These are phyloP conservation scores for Austrolebias charrua DNA, from an alignment of 2,797 vertebrate species.

Conservation along the genomic window DNA sequence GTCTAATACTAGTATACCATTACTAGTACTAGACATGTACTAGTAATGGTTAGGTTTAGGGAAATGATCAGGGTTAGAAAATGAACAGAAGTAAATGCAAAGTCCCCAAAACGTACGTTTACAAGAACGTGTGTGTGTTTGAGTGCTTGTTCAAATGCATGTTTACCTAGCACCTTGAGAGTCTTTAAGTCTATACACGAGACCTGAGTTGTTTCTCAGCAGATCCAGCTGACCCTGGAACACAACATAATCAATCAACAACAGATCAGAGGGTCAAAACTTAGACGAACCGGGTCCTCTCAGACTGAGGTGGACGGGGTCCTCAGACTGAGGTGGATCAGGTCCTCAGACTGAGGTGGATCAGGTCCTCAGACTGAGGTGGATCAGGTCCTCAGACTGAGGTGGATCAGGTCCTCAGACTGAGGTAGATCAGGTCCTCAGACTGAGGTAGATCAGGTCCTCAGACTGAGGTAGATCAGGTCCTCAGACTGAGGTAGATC, in stretches of 20 bases:
- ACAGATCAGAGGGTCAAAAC: neutral
- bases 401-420: no score
- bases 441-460: neutral
- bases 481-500: neutral
- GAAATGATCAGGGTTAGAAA: no score
- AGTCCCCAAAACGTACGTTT: no score
- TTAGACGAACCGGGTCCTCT: neutral
- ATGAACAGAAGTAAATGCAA: no score
- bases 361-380: neutral
- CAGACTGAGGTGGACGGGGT: neutral
- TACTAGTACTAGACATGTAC: no score
- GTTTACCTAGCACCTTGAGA: conserved; percentile 84
- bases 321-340: neutral
- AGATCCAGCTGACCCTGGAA: conserved; percentile 92
- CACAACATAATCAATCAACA: neutral
- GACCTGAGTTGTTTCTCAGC: conserved; percentile 89
- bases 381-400: no score
- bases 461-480: neutral
- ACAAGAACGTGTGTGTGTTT: no score
- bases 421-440: conserved; percentile 40
- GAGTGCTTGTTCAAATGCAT: no score
- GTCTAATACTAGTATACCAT: no score
- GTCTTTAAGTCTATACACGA: conserved; percentile 94
- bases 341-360: neutral
- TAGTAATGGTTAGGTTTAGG: no score